Percentiles rank a stretch among this genome's conserved stretches.
phyloP scores from a whole-genome alignment of 2,113 vertebrate genomes.

The Natator depressus region DNA sequence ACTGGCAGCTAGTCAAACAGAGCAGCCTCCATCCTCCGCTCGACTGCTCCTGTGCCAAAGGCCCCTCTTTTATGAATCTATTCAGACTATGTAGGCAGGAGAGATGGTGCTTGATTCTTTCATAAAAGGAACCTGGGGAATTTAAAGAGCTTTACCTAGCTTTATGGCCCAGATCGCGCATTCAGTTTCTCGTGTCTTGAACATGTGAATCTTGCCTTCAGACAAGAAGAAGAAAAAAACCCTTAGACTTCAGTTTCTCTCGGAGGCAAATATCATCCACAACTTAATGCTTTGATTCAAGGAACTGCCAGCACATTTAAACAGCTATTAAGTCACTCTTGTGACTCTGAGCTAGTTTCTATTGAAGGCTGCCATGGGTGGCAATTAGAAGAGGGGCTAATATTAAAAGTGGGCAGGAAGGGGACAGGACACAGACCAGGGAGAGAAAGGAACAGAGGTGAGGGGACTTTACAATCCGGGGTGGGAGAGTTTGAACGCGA shows the following conservation, averaged over 20 bases:
- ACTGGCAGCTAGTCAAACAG: not conserved
- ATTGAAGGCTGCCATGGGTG: not conserved
- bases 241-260: not conserved
- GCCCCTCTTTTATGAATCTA: not conserved
- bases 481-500: not conserved
- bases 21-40: not conserved
- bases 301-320: not conserved
- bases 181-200: not conserved
- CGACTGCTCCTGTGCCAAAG: not conserved
- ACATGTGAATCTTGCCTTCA: not conserved
- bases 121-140: not conserved
- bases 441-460: not conserved
- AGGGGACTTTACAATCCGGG: not conserved
- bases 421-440: not conserved
- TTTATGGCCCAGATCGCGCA: not conserved
- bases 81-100: not conserved
- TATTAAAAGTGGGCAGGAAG: not conserved
- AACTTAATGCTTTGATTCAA: not conserved
- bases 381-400: not conserved
- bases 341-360: not conserved
- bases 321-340: not conserved
- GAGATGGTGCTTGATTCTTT: not conserved
- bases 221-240: fast-evolving
- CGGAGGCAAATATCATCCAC: not conserved
- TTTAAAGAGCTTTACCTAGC: not conserved